Evolutionary conservation across 2,888 invertebrate species (phyloP), one percentile per base, ranked within the genome.

Genomic region (Hecatera dysodea): DNA sequence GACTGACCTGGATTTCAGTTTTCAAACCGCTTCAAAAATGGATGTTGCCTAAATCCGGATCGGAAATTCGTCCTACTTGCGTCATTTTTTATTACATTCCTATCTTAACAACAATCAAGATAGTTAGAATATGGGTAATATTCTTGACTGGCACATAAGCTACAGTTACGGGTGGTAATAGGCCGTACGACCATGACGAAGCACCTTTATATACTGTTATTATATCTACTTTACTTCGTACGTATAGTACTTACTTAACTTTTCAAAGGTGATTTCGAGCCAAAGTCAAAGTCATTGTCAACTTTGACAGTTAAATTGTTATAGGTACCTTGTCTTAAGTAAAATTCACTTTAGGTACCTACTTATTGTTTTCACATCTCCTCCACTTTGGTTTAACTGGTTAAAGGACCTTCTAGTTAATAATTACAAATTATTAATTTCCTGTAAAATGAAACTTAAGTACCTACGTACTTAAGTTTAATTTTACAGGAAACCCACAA

Each of bases 11-110:
- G 36, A 8, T 44, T 15, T n/a, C 12, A 52, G 24, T 36, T 46
- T 56, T 61, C 5, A 24, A 61, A 19, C 12, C 8, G 12, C 9
- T 61, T 29, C 15, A 8, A 52, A 62, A 59, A 59, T 53, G 33
- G 19, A 59, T 63, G 33, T 68, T 53, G 52, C 22, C 33, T 33
- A 42, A 62, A 62, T 68, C 52, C 22, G 57, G 57, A 61, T 60
- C 60, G 72, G 77, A 64, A 42, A 61, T 67, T 56, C n/a, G 55
- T 19, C 60, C 63, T 56, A 72, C 55, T 77, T 72, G 33, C 72
- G 36, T 61, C 7, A 72, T 52, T 67, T 46, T 36, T 76, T 72
- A 71, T 46, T 53, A 24, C 33, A n/a, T 11, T 27, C 17, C 50
- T 77, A 77, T 77, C 55, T 60, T 22, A 56, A 72, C 19, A 27